Percentiles rank a stretch among this genome's conserved stretches.
These are phyloP conservation scores for Ochotona princeps DNA, from an alignment of 2,113 vertebrate genomes.

Conservation along the genomic window DNA sequence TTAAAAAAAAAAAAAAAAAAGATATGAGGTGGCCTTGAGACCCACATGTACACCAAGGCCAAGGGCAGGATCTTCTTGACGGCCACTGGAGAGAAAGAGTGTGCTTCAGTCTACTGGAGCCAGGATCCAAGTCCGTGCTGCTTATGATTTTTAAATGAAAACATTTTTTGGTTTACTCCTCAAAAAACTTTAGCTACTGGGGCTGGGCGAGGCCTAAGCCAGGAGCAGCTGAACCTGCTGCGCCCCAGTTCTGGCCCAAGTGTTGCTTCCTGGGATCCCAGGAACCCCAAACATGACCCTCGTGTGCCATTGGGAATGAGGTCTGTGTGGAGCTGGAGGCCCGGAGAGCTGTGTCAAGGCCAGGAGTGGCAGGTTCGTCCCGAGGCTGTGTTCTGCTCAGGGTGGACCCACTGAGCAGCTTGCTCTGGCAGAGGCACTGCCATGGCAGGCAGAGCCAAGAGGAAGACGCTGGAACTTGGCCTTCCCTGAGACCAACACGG, in stretches of 20 bases:
- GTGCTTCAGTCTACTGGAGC: not conserved
- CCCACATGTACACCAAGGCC: not conserved
- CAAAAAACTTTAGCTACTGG: too few species aligned
- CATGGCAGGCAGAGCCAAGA: not conserved
- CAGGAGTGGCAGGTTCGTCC: not conserved
- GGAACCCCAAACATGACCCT: accelerated
- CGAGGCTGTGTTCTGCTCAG: not conserved
- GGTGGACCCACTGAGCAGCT: too few species aligned
- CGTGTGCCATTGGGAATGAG: not conserved
- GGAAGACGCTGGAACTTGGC: too few species aligned
- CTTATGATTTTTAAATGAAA: too few species aligned
- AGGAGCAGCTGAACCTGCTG: too few species aligned
- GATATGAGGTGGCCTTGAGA: not conserved
- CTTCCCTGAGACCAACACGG: not conserved
- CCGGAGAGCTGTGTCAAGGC: not conserved
- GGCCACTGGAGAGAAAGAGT: not conserved
- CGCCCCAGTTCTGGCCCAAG: too few species aligned
- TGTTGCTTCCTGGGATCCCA: not conserved
- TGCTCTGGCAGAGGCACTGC: not conserved
- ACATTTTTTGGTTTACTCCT: too few species aligned
- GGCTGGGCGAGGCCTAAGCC: too few species aligned
- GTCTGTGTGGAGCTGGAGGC: not conserved
- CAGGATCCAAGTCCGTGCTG: not conserved
- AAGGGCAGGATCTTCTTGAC: not conserved
- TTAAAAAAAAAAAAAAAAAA: too few species aligned